A percentile compares a stretch with the other conserved stretches of the same genome.
Evolutionary conservation across 2,888 invertebrate genomes (phyloP).

Genomic region (Temnothorax rugatulus): DNA sequence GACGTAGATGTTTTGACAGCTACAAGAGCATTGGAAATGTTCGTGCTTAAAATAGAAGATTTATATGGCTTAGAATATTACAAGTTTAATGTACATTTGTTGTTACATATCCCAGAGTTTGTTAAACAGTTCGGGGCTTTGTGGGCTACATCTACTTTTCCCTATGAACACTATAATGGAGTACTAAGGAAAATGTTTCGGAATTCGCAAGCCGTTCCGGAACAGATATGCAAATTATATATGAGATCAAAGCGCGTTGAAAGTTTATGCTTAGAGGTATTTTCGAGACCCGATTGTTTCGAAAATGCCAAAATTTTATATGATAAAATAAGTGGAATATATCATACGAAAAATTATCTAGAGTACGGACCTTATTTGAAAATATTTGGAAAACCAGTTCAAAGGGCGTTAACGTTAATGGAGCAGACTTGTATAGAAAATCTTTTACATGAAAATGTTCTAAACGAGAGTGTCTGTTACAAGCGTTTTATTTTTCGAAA

Average conservation of each 20-base stretch:
- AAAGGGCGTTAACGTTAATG: neutral
- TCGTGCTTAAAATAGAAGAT: conserved; percentile 30
- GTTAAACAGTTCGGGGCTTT: conserved; percentile 47
- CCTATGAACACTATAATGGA: conserved; percentile 58
- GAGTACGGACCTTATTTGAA: neutral
- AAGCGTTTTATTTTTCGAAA: conserved; percentile 21
- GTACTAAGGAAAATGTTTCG: conserved; percentile 43
- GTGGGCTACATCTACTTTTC: conserved; percentile 60
- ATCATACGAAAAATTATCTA: conserved; percentile 3
- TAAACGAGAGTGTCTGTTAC: neutral
- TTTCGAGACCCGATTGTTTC: conserved; percentile 1
- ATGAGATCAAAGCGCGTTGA: conserved; percentile 21
- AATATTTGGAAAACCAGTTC: neutral
- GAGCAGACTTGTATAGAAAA: conserved; percentile 3
- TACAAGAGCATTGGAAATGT: conserved; percentile 28
- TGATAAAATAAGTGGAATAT: conserved; percentile 3
- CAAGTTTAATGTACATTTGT: conserved; percentile 57
- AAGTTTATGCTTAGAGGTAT: neutral
- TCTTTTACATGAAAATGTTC: conserved; percentile 4
- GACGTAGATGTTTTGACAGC: conserved; percentile 13
- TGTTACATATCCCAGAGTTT: conserved; percentile 54
- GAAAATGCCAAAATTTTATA: neutral
- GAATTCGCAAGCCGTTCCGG: conserved; percentile 46
- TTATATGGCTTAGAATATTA: conserved; percentile 48
- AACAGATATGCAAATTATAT: conserved; percentile 45